phyloP scores from a whole-genome alignment of 2,888 invertebrate species.

The Anodontia alba region DNA sequence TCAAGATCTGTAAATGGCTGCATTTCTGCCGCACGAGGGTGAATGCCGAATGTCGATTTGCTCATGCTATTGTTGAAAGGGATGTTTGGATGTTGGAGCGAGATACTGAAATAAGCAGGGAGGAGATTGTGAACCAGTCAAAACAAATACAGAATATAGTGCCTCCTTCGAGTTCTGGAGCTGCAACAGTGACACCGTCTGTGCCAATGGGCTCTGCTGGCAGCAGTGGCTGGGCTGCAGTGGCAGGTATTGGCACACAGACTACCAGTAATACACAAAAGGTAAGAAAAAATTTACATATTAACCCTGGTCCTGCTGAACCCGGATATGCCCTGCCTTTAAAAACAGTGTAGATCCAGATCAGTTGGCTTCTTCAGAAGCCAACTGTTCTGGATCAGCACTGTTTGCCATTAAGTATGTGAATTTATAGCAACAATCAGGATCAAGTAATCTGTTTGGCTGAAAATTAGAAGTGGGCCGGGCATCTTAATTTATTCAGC shows the following conservation, averaged over 20 bases:
- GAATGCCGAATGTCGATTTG: conserved; percentile 73
- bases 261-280: neutral
- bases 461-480: too few species aligned
- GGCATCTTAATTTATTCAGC: too few species aligned
- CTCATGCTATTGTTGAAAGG: conserved; percentile 80
- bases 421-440: too few species aligned
- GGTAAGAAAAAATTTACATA: too few species aligned
- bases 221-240: conserved; percentile 9
- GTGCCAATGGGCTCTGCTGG: neutral
- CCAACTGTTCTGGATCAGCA: too few species aligned
- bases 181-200: neutral
- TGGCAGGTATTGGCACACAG: neutral
- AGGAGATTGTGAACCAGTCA: conserved; percentile 69
- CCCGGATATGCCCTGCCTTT: too few species aligned
- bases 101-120: conserved; percentile 71
- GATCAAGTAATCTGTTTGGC: too few species aligned
- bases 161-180: neutral
- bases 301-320: too few species aligned
- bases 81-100: conserved; percentile 82
- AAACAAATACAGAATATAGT: conserved; percentile 25
- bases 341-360: too few species aligned
- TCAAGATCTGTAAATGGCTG: conserved; percentile 77
- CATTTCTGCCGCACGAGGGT: conserved; percentile 72
- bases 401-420: too few species aligned
- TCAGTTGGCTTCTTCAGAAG: too few species aligned